Conservation (phyloP, 2,888 invertebrate genomes). For the Operophtera brumata region DNA sequence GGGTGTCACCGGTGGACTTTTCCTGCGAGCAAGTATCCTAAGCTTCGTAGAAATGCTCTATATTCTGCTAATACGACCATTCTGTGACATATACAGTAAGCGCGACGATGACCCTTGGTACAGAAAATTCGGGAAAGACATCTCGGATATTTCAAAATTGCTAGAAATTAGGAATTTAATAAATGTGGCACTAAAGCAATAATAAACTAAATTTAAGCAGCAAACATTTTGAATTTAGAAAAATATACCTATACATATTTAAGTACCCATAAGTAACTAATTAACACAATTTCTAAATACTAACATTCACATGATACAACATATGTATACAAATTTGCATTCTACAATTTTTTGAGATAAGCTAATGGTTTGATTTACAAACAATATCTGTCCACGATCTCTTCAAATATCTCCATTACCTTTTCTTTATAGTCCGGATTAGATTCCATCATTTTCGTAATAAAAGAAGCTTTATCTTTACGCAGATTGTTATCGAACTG, state of each 20-base stretch:
- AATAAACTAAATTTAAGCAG: slow-evolving; percentile 4
- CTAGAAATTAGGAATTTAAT: slow-evolving; percentile 51
- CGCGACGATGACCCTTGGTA: slow-evolving; percentile 71
- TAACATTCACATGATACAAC: not conserved
- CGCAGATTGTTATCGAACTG: slow-evolving; percentile 79
- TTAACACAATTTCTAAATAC: not conserved
- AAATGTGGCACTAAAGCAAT: slow-evolving; percentile 53
- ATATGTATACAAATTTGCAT: not conserved
- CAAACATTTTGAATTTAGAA: too few species aligned
- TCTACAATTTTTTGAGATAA: not conserved
- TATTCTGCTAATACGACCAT: slow-evolving; percentile 74
- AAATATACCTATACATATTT: too few species aligned
- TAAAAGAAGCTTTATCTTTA: slow-evolving; percentile 75
- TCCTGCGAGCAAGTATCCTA: slow-evolving; percentile 84
- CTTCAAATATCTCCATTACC: slow-evolving; percentile 77
- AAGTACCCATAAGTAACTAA: too few species aligned
- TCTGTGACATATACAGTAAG: slow-evolving; percentile 69
- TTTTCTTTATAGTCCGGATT: slow-evolving; percentile 74
- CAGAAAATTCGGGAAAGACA: slow-evolving; percentile 60
- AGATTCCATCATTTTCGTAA: slow-evolving; percentile 75
- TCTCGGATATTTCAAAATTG: slow-evolving; percentile 60
- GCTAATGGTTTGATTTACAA: slow-evolving; percentile 17
- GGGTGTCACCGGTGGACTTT: slow-evolving; percentile 83
- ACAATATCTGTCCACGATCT: slow-evolving; percentile 76
- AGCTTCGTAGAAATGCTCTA: slow-evolving; percentile 84